Evolutionary conservation across 2,797 vertebrate genomes (phyloP).

Genomic region (Amphiprion clarkii): DNA sequence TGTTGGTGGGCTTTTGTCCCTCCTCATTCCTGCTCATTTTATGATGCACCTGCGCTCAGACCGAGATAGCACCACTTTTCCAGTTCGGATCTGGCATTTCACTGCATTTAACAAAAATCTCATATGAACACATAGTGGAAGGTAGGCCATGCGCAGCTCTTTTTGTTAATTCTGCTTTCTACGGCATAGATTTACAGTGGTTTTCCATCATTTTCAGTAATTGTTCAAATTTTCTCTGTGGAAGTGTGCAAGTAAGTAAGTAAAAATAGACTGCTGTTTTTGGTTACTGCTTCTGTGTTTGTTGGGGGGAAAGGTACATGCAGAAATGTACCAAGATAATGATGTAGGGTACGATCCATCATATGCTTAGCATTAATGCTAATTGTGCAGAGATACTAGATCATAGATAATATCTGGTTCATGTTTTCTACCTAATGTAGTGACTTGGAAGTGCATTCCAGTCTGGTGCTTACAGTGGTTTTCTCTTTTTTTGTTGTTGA

Average conservation of each 20-base stretch:
- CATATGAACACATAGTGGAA: slow-evolving; percentile 22
- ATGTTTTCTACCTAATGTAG: slow-evolving; percentile 3
- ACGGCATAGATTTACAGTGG: neutral
- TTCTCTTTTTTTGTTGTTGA: slow-evolving; percentile 34
- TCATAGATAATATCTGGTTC: neutral
- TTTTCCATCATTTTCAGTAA: neutral
- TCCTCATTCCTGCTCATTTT: slow-evolving; percentile 80
- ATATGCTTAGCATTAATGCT: neutral
- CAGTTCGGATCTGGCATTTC: slow-evolving; percentile 55
- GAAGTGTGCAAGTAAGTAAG: too few relatives aligned
- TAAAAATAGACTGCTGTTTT: too few relatives aligned
- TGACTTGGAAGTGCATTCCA: slow-evolving; percentile 22
- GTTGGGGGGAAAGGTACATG: neutral
- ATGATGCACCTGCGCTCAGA: slow-evolving; percentile 83
- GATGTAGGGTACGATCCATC: neutral
- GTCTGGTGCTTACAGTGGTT: slow-evolving; percentile 8
- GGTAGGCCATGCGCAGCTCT: neutral
- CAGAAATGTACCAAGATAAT: neutral
- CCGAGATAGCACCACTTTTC: slow-evolving; percentile 63
- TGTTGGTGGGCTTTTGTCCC: slow-evolving; percentile 49
- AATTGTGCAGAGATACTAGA: neutral
- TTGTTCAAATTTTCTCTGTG: too few relatives aligned
- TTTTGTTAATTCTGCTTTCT: neutral
- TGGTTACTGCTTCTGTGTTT: too few relatives aligned
- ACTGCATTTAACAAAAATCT: slow-evolving; percentile 53